A percentile compares a stretch with the other conserved stretches of the same genome.
Conservation (phyloP, 2,888 invertebrate genomes). For the Tipula unca region DNA sequence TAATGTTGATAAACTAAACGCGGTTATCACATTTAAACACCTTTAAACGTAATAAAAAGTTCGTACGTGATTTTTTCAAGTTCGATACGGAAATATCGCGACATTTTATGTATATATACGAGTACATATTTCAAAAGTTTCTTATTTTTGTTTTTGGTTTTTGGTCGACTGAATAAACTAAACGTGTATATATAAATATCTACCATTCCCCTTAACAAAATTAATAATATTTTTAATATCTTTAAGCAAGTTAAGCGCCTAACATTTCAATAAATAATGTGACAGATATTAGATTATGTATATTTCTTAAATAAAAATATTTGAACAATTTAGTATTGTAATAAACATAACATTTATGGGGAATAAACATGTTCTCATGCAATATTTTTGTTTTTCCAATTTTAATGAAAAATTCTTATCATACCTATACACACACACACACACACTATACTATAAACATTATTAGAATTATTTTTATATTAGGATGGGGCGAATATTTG, state of each 20-base stretch:
- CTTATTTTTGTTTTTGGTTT: neutral
- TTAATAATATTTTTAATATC: neutral
- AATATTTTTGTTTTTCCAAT: neutral
- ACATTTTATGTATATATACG: neutral
- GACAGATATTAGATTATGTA: neutral
- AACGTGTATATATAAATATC: neutral
- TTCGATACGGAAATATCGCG: neutral
- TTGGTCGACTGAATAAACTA: too few species aligned
- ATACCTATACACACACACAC: neutral
- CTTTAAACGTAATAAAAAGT: neutral
- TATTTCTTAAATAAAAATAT: neutral
- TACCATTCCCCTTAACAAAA: neutral
- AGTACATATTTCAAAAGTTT: neutral
- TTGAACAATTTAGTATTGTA: neutral
- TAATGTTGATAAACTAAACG: neutral
- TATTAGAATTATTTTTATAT: neutral
- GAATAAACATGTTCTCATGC: neutral
- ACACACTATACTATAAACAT: neutral
- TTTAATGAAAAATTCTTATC: conserved; percentile 9
- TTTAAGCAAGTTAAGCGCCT: neutral
- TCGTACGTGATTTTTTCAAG: neutral
- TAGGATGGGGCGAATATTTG: neutral
- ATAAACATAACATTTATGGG: neutral
- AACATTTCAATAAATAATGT: neutral
- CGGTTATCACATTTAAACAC: neutral